Evolutionary conservation across 2,113 vertebrate species (phyloP).

Genomic region (Hemicordylus capensis): DNA sequence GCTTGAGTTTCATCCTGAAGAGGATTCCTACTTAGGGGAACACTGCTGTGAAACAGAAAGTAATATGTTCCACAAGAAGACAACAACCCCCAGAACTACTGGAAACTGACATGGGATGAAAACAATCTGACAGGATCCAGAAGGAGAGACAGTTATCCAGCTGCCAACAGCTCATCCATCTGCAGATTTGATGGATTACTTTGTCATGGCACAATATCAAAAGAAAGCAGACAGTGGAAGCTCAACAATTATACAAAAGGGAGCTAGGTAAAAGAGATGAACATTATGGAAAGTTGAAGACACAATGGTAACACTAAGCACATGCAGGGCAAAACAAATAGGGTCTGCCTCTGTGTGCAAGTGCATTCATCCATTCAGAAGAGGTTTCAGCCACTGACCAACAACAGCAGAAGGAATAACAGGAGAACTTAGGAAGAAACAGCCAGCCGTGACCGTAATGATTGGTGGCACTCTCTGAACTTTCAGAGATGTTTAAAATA

Average conservation of each 20-base stretch:
- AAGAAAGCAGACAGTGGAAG: neutral
- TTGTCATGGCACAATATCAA: neutral
- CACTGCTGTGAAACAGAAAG: neutral
- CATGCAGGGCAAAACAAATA: neutral
- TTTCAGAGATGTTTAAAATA: neutral
- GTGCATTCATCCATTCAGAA: neutral
- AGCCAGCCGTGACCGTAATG: neutral
- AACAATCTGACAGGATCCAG: neutral
- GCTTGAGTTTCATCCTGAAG: neutral
- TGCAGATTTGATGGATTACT: neutral
- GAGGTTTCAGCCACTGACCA: neutral
- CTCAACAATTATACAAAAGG: neutral
- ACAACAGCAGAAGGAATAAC: neutral
- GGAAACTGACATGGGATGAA: no score
- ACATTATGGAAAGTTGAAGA: neutral
- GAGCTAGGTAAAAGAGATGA: neutral
- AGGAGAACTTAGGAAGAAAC: neutral
- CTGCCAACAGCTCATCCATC: neutral
- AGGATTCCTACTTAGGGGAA: neutral
- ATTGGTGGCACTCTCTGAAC: neutral
- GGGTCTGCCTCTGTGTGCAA: neutral
- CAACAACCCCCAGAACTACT: no score
- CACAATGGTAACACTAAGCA: neutral
- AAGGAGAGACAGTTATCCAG: neutral
- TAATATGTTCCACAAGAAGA: neutral